These are phyloP conservation scores for Cheracebus regulus DNA, from an alignment of 2,797 vertebrate species.

Conservation along the genomic window DNA sequence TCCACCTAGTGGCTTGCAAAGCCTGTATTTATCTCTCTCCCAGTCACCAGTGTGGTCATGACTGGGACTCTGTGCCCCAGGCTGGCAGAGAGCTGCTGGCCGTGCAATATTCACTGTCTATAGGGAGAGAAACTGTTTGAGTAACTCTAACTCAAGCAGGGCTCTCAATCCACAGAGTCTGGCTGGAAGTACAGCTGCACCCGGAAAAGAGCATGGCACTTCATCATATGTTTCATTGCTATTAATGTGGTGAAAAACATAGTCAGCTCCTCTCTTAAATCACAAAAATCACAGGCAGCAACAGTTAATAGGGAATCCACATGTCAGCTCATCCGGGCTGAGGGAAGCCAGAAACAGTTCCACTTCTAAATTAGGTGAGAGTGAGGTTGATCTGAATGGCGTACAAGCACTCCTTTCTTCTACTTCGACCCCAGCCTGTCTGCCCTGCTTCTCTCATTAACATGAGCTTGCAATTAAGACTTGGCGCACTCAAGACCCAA, in stretches of 20 bases:
- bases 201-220: conserved; percentile 59
- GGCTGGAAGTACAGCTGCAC: conserved; percentile 1
- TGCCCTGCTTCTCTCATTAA: conserved; percentile 78
- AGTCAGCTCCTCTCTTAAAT: conserved; percentile 70
- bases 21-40: background rate
- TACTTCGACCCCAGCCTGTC: background rate
- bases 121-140: background rate
- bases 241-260: conserved; percentile 73
- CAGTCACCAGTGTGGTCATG: background rate
- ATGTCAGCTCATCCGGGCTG: conserved; percentile 73
- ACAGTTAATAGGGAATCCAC: conserved; percentile 79
- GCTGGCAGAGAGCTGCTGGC: background rate
- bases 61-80: background rate
- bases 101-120: background rate
- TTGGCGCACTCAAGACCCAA: conserved; percentile 53
- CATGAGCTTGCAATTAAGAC: conserved; percentile 73
- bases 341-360: conserved; percentile 78
- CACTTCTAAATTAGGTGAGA: conserved; percentile 79
- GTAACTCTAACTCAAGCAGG: background rate
- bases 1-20: background rate
- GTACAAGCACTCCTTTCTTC: conserved; percentile 53
- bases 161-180: background rate
- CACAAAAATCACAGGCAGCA: conserved; percentile 51
- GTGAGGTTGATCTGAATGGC: conserved; percentile 46
- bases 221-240: conserved; percentile 60